phyloP scores from a whole-genome alignment of 2,113 vertebrate species.

The Microtus richardsoni region DNA sequence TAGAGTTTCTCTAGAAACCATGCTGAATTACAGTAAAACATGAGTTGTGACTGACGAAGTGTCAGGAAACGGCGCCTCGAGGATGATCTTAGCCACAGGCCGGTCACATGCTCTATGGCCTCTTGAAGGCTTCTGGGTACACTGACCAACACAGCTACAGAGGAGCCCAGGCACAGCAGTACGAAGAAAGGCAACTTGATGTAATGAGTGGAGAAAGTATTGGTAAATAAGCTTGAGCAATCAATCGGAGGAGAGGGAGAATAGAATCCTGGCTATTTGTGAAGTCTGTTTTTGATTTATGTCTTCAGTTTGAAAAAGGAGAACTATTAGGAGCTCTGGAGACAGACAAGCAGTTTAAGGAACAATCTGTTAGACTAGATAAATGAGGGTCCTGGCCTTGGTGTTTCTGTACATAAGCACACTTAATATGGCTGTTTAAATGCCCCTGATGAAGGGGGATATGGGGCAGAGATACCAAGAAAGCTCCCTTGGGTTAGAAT shows the following conservation, averaged over 20 bases:
- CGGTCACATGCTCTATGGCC: not conserved
- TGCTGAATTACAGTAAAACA: not conserved
- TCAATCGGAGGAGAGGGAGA: slow-evolving; percentile 16
- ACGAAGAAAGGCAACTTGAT: slow-evolving; percentile 22
- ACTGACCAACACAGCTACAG: not conserved
- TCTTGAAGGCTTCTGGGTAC: not conserved
- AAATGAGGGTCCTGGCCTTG: slow-evolving; percentile 57
- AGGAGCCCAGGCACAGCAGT: not conserved
- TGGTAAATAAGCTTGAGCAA: slow-evolving; percentile 12
- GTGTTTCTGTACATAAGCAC: not conserved
- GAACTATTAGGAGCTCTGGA: slow-evolving; percentile 55
- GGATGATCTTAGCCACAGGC: not conserved
- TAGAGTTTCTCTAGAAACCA: not conserved
- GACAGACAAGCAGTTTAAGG: slow-evolving; percentile 59
- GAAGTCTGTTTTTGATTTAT: slow-evolving; percentile 66
- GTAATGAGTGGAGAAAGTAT: slow-evolving; percentile 37
- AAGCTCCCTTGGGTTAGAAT: not conserved
- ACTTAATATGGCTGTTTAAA: not conserved
- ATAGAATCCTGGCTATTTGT: slow-evolving; percentile 42
- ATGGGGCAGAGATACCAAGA: not conserved
- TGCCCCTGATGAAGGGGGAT: not conserved
- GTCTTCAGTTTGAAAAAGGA: slow-evolving; percentile 58
- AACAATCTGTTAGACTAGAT: slow-evolving; percentile 45
- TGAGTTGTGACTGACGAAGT: not conserved
- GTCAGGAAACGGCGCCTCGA: not conserved